Base-by-base conservation (phyloP, 2,888 invertebrate genomes). In the Operophtera brumata region DNA sequence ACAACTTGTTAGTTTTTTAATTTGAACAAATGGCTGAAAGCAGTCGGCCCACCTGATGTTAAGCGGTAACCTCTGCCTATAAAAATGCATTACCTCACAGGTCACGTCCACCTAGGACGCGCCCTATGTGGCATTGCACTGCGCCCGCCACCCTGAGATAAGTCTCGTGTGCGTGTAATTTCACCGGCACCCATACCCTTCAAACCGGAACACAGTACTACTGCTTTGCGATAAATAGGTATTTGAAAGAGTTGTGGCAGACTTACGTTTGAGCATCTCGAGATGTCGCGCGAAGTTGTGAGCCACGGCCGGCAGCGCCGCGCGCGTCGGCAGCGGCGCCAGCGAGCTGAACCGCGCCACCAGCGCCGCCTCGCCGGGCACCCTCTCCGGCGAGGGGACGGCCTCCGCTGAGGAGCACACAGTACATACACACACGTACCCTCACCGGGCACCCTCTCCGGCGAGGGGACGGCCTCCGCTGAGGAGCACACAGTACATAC, bases 241-340 rank as follows among this genome's bases (percentile, higher is more conserved):
- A 20, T 4, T 20, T 20, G 20, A 20, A 20, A 2, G 20, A 20
- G 20, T 20, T 20, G 20, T 20, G 20, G 4, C 4, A 20, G 7
- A 47, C 49, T 10, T 65, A 87, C 87, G 80, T 74, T 73, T 75
- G 0, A 86, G 56, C 10, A 69, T 1, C 37, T 81, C 75, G 11
- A 87, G 62, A 25, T 84, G 82, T 10, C 63, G 70, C 0, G 70
- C 79, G 46, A 70, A 87, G 0, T 71, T 68, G 0, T 75, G 74
- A 4, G 11, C 78, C 78, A 0, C 66, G 56, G 0, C 64, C 51
- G 8, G 73, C 64, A 88, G 60, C 0, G 67, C 53, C 0, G 56
- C 60, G 0, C 82, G 61, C 0, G 77, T 77, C 0, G 86, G 86
- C 35, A 86, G 60, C 1, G 64, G 65, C 0, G 66, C 61, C 0